phyloP scores from a whole-genome alignment of 2,113 vertebrate species.

The Gavia stellata region DNA sequence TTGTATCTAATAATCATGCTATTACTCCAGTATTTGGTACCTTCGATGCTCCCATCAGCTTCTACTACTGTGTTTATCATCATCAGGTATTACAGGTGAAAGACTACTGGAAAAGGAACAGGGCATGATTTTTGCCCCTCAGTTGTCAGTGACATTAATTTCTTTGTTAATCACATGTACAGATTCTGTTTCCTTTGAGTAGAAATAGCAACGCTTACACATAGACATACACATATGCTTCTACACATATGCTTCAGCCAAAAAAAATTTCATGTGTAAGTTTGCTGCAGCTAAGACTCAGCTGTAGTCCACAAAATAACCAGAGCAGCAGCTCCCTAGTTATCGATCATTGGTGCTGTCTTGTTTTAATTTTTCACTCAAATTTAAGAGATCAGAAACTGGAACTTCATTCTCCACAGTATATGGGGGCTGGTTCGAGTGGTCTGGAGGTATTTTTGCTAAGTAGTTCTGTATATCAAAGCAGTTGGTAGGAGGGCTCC shows the following conservation, averaged over 20 bases:
- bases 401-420: background rate
- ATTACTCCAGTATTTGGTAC: background rate
- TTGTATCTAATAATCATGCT: background rate
- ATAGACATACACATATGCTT: background rate
- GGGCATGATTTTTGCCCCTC: background rate
- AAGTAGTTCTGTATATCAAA: background rate
- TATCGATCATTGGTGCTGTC: rapidly evolving
- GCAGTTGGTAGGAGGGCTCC: background rate
- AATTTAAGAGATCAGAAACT: background rate
- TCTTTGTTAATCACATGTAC: background rate
- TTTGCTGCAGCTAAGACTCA: background rate
- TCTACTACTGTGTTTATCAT: background rate
- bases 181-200: background rate
- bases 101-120: background rate
- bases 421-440: rapidly evolving
- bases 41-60: background rate
- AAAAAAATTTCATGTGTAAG: background rate
- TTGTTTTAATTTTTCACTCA: background rate
- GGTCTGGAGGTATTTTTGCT: background rate
- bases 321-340: background rate
- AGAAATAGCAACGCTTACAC: background rate
- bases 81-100: background rate
- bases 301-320: background rate
- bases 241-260: background rate
- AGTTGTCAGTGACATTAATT: background rate